A percentile compares a stretch with the other conserved stretches of the same genome.
Conservation (phyloP, 2,888 invertebrate species). For the Rhorus exstirpatorius region DNA sequence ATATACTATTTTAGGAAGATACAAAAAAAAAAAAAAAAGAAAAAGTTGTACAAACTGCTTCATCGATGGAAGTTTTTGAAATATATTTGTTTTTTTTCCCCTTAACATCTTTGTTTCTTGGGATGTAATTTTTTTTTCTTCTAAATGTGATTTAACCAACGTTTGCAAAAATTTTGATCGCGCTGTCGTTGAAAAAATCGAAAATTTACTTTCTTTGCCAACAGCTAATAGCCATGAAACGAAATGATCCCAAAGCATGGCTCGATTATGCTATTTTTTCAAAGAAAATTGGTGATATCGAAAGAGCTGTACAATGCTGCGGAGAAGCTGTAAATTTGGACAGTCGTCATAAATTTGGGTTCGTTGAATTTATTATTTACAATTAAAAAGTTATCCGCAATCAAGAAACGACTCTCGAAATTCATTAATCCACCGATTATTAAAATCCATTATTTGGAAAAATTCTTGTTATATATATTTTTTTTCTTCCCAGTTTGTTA, state of each 20-base stretch:
- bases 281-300: constrained; percentile 71
- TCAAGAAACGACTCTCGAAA: not conserved
- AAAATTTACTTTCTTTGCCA: too few species aligned
- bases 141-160: too few species aligned
- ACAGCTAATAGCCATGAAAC: constrained; percentile 73
- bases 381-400: not conserved
- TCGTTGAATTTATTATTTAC: constrained; percentile 34
- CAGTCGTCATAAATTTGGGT: constrained; percentile 77
- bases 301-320: constrained; percentile 77
- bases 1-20: not conserved
- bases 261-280: constrained; percentile 75
- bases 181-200: too few species aligned
- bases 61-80: constrained; percentile 1
- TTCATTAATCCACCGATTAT: too few species aligned
- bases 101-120: too few species aligned
- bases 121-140: not conserved
- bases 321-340: constrained; percentile 76
- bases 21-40: not conserved
- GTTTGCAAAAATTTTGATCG: too few species aligned
- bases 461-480: not conserved
- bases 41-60: too few species aligned
- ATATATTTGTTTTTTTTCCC: too few species aligned
- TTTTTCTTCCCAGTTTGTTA: constrained; percentile 73
- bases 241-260: constrained; percentile 74
- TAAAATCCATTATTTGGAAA: not conserved